A percentile compares a stretch with the other conserved stretches of the same genome.
Evolutionary conservation across 1,140 invertebrate species (phyloP).

Genomic region (Metopolophium dirhodum): DNA sequence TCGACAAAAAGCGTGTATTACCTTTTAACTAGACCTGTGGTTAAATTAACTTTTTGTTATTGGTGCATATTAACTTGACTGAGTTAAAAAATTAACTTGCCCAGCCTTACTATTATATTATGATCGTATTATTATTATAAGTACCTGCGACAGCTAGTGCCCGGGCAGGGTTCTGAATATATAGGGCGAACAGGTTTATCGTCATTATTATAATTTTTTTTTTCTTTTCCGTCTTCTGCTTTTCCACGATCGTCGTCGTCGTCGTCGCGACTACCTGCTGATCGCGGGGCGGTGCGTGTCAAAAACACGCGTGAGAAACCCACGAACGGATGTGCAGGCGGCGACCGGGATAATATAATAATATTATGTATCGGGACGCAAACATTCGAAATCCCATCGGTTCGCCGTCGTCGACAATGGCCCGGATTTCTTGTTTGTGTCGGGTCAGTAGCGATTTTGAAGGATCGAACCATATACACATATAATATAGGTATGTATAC

Average conservation of each 20-base stretch:
- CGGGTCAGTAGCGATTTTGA: constrained; percentile 32
- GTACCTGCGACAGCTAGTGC: neutral
- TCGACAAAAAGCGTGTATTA: too few relatives aligned
- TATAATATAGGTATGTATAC: too few relatives aligned
- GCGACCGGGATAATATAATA: neutral
- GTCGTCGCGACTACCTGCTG: neutral
- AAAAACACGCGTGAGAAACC: constrained; percentile 40
- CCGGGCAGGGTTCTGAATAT: too few relatives aligned
- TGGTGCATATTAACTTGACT: too few relatives aligned
- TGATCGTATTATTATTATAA: too few relatives aligned
- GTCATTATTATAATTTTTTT: neutral
- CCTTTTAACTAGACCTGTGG: too few relatives aligned
- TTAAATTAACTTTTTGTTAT: too few relatives aligned
- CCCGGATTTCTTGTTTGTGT: constrained; percentile 37
- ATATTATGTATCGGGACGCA: constrained; percentile 2
- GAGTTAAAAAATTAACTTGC: too few relatives aligned
- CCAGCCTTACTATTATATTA: too few relatives aligned
- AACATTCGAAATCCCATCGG: constrained; percentile 6
- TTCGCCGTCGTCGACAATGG: neutral
- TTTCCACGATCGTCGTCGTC: neutral
- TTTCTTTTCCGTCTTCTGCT: neutral
- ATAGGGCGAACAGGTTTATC: neutral
- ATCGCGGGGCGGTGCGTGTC: neutral
- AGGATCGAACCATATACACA: neutral
- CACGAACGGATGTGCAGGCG: constrained; percentile 24